These are phyloP conservation scores for Mimachlamys varia DNA, from an alignment of 2,888 invertebrate genomes.

Conservation along the genomic window DNA sequence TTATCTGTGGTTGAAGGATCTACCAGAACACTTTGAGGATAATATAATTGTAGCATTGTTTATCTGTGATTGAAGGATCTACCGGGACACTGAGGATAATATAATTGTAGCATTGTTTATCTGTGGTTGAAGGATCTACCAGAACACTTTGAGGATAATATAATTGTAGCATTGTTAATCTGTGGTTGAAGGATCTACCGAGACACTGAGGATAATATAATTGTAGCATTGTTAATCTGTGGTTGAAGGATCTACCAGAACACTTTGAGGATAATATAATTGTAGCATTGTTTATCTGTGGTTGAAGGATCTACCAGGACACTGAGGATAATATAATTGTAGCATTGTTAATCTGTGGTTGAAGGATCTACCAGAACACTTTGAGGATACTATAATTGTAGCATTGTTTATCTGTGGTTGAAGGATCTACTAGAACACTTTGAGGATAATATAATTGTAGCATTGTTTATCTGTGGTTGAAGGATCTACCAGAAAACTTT, in stretches of 20 bases:
- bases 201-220: conserved; percentile 99
- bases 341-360: conserved; percentile 39
- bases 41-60: too few relatives aligned
- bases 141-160: conserved; percentile 99
- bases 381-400: conserved; percentile 99
- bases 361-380: conserved; percentile 97
- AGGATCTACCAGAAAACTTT: conserved; percentile 98
- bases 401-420: conserved; percentile 38
- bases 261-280: conserved; percentile 99
- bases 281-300: too few relatives aligned
- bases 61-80: conserved; percentile 86
- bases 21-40: conserved; percentile 99
- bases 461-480: conserved; percentile 41
- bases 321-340: conserved; percentile 99
- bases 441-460: conserved; percentile 99
- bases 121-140: conserved; percentile 89
- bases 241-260: conserved; percentile 93
- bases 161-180: too few relatives aligned
- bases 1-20: conserved; percentile 84
- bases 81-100: conserved; percentile 98
- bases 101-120: too few relatives aligned
- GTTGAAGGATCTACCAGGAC: conserved; percentile 94
- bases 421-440: conserved; percentile 98
- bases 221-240: too few relatives aligned
- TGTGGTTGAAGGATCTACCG: conserved; percentile 89